These are phyloP conservation scores for Triplophysa rosa DNA, from an alignment of 2,113 vertebrate species.

Conservation along the genomic window DNA sequence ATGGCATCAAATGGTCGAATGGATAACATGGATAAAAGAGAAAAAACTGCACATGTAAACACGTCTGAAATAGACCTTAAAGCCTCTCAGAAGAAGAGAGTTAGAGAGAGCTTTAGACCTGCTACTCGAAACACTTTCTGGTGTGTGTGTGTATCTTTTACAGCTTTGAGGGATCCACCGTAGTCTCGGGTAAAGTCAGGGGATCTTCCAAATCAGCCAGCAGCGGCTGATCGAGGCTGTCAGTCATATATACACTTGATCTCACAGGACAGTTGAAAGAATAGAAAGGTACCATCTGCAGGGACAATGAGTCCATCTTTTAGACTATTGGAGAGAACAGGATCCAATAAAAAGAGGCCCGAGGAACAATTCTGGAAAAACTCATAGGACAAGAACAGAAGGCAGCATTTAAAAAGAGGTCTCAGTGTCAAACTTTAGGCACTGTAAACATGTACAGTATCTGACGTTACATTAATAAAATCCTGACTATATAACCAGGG, in stretches of 20 bases:
- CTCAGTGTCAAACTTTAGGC: background rate
- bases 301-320: background rate
- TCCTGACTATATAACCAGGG: no score
- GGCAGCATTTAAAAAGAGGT: background rate
- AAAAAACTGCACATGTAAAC: slow-evolving; percentile 3
- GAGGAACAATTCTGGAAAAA: background rate
- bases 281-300: background rate
- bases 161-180: background rate
- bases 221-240: background rate
- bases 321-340: background rate
- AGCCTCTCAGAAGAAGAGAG: background rate
- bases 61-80: background rate
- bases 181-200: slow-evolving; percentile 10
- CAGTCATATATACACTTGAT: slow-evolving; percentile 10
- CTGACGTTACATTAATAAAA: no score
- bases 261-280: background rate
- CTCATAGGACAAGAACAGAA: background rate
- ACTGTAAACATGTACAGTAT: background rate
- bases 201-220: background rate
- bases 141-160: background rate
- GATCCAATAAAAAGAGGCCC: background rate
- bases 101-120: background rate
- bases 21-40: slow-evolving; percentile 17
- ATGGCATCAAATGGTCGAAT: slow-evolving; percentile 14
- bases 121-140: background rate